Evolutionary conservation across 2,888 invertebrate genomes (phyloP).

Genomic region (Yponomeuta plumbellus): DNA sequence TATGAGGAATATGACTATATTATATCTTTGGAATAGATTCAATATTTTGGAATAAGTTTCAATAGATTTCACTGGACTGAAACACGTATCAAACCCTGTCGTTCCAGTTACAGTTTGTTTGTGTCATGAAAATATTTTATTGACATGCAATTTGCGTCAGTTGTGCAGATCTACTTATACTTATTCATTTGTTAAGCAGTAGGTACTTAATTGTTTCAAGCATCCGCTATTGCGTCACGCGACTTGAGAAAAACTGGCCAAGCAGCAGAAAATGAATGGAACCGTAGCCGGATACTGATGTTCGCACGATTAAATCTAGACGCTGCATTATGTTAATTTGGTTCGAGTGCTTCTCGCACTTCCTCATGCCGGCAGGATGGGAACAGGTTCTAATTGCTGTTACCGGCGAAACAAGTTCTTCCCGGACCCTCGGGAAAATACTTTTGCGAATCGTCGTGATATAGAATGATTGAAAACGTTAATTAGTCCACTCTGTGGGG

Average conservation of each 20-base stretch:
- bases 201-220: constrained; percentile 23
- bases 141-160: background rate
- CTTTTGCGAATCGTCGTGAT: background rate
- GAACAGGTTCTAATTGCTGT: constrained; percentile 42
- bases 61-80: too few relatives aligned
- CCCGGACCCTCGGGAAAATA: constrained; percentile 36
- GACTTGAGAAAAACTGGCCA: constrained; percentile 55
- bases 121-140: background rate
- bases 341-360: constrained; percentile 36
- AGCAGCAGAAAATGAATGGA: constrained; percentile 64
- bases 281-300: constrained; percentile 58
- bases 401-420: constrained; percentile 30
- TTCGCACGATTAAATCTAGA: constrained; percentile 55
- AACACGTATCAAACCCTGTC: too few relatives aligned
- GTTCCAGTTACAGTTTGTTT: too few relatives aligned
- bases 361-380: constrained; percentile 52
- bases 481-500: too few relatives aligned
- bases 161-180: background rate
- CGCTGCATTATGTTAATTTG: constrained; percentile 27
- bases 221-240: constrained; percentile 67
- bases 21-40: too few relatives aligned
- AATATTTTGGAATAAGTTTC: too few relatives aligned
- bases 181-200: constrained; percentile 4
- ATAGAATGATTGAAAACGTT: too few relatives aligned
- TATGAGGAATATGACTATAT: too few relatives aligned